Percentiles rank a stretch among this genome's conserved stretches.
Conservation (phyloP, 2,888 invertebrate genomes). For the Coremacera marginata region DNA sequence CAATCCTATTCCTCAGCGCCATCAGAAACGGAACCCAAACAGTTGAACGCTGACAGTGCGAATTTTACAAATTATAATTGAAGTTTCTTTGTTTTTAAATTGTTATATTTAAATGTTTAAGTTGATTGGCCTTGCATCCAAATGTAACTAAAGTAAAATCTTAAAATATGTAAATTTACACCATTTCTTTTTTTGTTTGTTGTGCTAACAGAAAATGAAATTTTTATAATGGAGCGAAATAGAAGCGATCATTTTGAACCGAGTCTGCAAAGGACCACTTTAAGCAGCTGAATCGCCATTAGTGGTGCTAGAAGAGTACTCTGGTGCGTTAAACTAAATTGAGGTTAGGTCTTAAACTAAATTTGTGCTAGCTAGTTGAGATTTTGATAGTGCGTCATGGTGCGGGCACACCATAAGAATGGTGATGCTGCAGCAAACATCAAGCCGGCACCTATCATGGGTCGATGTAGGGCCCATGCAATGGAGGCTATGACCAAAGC, state of each 20-base stretch:
- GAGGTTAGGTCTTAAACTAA: too few species aligned
- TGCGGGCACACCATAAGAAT: conserved; percentile 70
- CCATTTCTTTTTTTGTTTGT: too few species aligned
- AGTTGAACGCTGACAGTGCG: not conserved
- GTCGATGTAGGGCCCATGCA: conserved; percentile 72
- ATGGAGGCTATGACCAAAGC: conserved; percentile 71
- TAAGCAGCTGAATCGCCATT: too few species aligned
- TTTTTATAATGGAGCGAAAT: not conserved
- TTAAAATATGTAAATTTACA: not conserved
- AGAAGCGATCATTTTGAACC: not conserved
- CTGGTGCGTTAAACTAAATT: too few species aligned
- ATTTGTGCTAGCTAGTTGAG: conserved; percentile 44
- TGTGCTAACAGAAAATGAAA: not conserved
- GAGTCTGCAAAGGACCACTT: too few species aligned
- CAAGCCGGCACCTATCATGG: conserved; percentile 71
- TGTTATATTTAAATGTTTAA: not conserved
- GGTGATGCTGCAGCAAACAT: conserved; percentile 72
- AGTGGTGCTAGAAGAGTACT: too few species aligned
- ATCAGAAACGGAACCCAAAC: conserved; percentile 21
- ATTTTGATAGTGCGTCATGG: conserved; percentile 58
- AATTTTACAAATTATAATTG: conserved; percentile 38
- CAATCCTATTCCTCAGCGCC: not conserved
- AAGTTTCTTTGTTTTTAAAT: not conserved
- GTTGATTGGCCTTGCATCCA: not conserved
- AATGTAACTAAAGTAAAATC: not conserved